These are phyloP conservation scores for Phoenicopterus ruber DNA, from an alignment of 2,113 vertebrate genomes.

Conservation along the genomic window DNA sequence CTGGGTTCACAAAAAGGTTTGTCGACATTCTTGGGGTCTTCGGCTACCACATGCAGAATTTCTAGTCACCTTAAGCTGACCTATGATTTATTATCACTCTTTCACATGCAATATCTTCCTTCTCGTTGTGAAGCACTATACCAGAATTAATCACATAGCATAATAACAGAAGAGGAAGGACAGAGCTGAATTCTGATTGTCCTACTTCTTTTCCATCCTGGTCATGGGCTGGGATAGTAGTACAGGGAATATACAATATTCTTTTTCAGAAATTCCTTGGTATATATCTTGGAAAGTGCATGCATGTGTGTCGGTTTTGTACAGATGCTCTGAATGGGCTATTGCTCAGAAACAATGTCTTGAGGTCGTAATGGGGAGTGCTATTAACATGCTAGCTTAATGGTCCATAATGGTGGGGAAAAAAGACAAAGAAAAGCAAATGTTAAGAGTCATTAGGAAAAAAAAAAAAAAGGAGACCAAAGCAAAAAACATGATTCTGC, in stretches of 20 bases:
- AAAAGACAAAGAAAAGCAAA: background rate
- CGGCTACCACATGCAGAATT: background rate
- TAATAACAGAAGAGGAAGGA: background rate
- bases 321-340: background rate
- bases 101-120: background rate
- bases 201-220: background rate
- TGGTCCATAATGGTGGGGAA: background rate
- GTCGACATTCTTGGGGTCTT: background rate
- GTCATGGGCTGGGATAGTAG: background rate
- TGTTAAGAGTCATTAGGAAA: background rate
- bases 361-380: background rate
- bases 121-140: background rate
- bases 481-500: background rate
- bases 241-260: background rate
- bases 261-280: background rate
- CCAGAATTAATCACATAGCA: background rate
- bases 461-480: background rate
- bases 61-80: background rate
- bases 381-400: background rate
- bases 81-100: background rate
- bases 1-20: background rate
- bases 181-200: background rate
- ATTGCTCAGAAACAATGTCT: background rate
- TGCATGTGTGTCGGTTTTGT: background rate
- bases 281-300: background rate